A percentile compares a stretch with the other conserved stretches of the same genome.
phyloP scores from a whole-genome alignment of 2,113 vertebrate genomes.

The Athene noctua region DNA sequence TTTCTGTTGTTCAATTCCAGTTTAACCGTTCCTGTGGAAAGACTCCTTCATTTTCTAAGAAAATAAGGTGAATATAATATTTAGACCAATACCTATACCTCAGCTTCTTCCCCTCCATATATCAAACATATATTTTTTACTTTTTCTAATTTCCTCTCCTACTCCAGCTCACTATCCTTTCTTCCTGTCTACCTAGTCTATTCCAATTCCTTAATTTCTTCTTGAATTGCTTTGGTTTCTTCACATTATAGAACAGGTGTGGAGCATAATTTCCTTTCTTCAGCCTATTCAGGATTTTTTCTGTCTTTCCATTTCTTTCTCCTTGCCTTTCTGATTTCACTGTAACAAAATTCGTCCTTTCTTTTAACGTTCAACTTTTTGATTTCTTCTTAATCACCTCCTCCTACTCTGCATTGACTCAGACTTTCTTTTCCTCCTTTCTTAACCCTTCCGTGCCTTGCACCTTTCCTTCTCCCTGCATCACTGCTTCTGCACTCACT shows the following conservation, averaged over 20 bases:
- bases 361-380: slow-evolving; percentile 25
- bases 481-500: not conserved
- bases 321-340: not conserved
- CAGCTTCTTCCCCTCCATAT: not conserved
- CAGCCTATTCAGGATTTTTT: slow-evolving; percentile 11
- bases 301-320: not conserved
- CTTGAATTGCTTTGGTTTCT: not conserved
- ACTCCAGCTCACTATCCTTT: not conserved
- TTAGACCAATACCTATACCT: not conserved
- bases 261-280: not conserved
- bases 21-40: not conserved
- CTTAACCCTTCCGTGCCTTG: not conserved
- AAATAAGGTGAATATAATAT: not conserved
- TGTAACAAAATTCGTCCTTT: slow-evolving; percentile 18
- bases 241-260: not conserved
- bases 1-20: not conserved
- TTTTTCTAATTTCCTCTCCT: not conserved
- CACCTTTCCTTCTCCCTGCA: not conserved
- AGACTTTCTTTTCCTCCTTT: slow-evolving; percentile 30
- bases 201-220: not conserved
- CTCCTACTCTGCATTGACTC: slow-evolving; percentile 66
- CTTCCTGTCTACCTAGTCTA: not conserved
- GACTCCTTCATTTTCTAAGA: not conserved
- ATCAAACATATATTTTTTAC: not conserved
- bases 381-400: slow-evolving; percentile 51